Evolutionary conservation across 92 coral and sea anemone genomes (phyloP), one percentile per base, ranked within the genome.

Genomic region (Palythoa caribaeorum): DNA sequence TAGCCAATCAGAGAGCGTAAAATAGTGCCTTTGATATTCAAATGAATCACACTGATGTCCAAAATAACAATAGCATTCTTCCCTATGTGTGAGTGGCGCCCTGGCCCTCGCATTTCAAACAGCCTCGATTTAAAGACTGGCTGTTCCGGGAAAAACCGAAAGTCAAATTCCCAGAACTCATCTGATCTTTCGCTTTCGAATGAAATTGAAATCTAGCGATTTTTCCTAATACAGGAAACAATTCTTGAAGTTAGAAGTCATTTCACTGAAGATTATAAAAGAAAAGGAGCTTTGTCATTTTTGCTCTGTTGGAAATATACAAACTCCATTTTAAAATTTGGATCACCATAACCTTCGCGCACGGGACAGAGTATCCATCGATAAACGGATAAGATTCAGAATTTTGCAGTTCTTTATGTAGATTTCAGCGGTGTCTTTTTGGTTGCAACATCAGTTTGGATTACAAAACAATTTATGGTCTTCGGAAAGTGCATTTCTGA

Each of bases 61-160:
- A n/a, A n/a, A n/a, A n/a, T n/a, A n/a, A n/a, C n/a, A n/a, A n/a
- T n/a, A n/a, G n/a, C n/a, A n/a, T n/a, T n/a, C n/a, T n/a, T n/a
- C n/a, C n/a, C n/a, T n/a, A n/a, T n/a, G n/a, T n/a, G n/a, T n/a
- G n/a, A n/a, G n/a, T n/a, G n/a, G n/a, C n/a, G n/a, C n/a, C n/a
- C n/a, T n/a, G n/a, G n/a, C n/a, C n/a, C n/a, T n/a, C n/a, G 28
- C 28, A 28, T 28, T 28, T 28, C 28, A 28, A 28, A 28, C 0
- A 28, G 28, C 85, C 85, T 80, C 85, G 85, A 16, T 80, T 63
- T 80, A 12, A 80, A 63, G 47, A 38, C 52, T 35, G 5, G 17
- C n/a, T 47, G 1, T 80, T 80, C 85, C 50, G 85, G 55, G 55
- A 80, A 80, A 80, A 62, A 10, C 57, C 59, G 74, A 59, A 62